These are phyloP conservation scores for Charadrius vociferus DNA, from an alignment of 2,113 vertebrate genomes.

Conservation along the genomic window DNA sequence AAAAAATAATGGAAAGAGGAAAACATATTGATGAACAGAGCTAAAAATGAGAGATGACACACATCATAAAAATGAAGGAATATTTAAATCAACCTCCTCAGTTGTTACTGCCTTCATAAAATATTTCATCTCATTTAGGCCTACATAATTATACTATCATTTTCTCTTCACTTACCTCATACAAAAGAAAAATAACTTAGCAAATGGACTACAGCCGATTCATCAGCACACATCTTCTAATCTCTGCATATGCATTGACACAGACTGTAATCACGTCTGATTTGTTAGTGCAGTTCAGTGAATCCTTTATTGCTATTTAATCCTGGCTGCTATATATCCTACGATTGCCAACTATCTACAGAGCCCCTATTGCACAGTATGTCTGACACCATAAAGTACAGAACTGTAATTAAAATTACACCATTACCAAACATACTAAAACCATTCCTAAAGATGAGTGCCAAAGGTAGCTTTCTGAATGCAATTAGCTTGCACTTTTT, in stretches of 20 bases:
- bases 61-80: neutral
- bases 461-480: neutral
- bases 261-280: constrained; percentile 6
- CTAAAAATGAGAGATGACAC: neutral
- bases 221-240: constrained; percentile 16
- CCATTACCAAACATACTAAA: neutral
- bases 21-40: neutral
- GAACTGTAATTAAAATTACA: neutral
- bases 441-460: neutral
- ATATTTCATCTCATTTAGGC: neutral
- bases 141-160: neutral
- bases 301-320: constrained; percentile 38
- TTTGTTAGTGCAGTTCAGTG: constrained; percentile 48
- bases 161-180: neutral
- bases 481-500: neutral
- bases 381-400: neutral
- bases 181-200: constrained; percentile 4
- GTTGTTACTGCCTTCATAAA: neutral
- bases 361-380: neutral
- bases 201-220: neutral
- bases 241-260: neutral
- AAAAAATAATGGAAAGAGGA: neutral
- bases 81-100: neutral
- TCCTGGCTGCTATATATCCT: constrained; percentile 28
- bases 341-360: neutral